Evolutionary conservation across 2,888 invertebrate genomes (phyloP).

Genomic region (Sipha maydis): DNA sequence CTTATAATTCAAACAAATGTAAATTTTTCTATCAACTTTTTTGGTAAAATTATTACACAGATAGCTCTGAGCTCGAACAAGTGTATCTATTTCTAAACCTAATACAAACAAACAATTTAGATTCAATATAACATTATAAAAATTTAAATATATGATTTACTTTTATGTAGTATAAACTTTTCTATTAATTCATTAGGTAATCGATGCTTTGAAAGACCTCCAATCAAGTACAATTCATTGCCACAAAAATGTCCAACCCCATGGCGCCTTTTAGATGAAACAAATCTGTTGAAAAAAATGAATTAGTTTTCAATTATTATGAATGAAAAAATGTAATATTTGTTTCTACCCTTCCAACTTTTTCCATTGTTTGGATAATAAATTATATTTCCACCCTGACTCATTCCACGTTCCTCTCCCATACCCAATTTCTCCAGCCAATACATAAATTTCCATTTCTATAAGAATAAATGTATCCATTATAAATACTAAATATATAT

Average conservation of each 20-base stretch:
- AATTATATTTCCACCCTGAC: conserved; percentile 22
- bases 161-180: neutral
- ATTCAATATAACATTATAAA: neutral
- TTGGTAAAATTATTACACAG: neutral
- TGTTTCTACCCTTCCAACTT: neutral
- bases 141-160: neutral
- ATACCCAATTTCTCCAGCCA: conserved; percentile 32
- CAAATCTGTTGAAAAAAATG: conserved; percentile 16
- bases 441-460: conserved; percentile 21
- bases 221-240: neutral
- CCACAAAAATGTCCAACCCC: conserved; percentile 18
- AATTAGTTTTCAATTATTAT: neutral
- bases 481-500: neutral
- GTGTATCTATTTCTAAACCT: neutral
- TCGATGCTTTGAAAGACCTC: conserved; percentile 6
- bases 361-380: conserved; percentile 13
- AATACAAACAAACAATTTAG: neutral
- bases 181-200: neutral
- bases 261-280: neutral
- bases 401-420: conserved; percentile 10
- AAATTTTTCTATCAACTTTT: neutral
- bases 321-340: neutral
- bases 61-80: neutral
- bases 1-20: conserved; percentile 14
- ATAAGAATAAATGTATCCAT: neutral